Evolutionary conservation across 1,140 invertebrate species (phyloP).

Genomic region (Papilio machaon): DNA sequence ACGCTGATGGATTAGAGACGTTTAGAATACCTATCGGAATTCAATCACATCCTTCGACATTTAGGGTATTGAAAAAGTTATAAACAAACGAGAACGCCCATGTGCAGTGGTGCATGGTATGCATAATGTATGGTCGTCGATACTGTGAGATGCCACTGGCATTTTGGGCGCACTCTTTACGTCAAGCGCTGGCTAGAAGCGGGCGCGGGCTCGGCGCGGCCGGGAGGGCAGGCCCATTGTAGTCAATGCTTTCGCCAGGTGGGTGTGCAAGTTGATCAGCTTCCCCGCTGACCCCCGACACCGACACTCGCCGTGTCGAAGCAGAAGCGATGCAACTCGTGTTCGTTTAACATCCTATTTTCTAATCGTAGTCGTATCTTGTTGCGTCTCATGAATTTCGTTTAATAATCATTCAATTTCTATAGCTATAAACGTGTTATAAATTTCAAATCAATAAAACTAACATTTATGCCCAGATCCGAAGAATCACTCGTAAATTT

Average conservation of each 20-base stretch:
- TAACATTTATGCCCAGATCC: conserved; percentile 1
- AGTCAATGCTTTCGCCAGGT: conserved; percentile 74
- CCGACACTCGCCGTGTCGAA: conserved; percentile 41
- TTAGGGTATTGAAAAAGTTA: background rate
- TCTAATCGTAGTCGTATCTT: background rate
- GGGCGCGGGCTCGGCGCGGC: background rate
- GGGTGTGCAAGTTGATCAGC: conserved; percentile 78
- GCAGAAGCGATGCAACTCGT: conserved; percentile 40
- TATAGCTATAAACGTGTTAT: conserved; percentile 13
- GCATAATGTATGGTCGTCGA: conserved; percentile 68
- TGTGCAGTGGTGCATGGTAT: conserved; percentile 42
- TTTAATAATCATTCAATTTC: conserved; percentile 3
- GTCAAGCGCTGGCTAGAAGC: conserved; percentile 55
- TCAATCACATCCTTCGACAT: background rate
- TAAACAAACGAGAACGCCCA: background rate
- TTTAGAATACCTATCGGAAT: background rate
- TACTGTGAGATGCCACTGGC: conserved; percentile 69
- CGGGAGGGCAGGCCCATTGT: conserved; percentile 63
- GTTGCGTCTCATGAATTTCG: conserved; percentile 10
- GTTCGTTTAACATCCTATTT: conserved; percentile 38
- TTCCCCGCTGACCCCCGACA: conserved; percentile 63
- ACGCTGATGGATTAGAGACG: conserved; percentile 12
- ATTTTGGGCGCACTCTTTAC: conserved; percentile 68
- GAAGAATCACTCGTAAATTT: background rate
- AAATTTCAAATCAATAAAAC: conserved; percentile 2